Percentiles rank a stretch among this genome's conserved stretches.
Conservation (phyloP, 2,797 vertebrate genomes). For the Cetoscarus ocellatus region DNA sequence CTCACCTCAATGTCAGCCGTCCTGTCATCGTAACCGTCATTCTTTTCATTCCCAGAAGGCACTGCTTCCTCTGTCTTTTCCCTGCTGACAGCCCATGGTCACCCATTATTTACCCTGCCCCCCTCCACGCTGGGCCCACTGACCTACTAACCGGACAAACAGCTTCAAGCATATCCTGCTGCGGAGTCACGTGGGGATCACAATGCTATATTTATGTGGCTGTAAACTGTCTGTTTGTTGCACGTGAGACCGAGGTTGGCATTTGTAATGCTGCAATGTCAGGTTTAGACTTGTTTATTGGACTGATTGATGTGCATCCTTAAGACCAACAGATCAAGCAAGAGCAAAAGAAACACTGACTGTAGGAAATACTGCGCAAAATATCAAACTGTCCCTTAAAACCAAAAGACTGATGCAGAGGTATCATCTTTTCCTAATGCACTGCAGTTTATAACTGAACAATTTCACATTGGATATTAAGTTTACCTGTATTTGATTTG, state of each 20-base stretch:
- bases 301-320: neutral
- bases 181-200: conserved; percentile 12
- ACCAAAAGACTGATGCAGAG: no score
- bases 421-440: no score
- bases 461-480: no score
- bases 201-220: neutral
- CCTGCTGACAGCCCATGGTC: conserved; percentile 33
- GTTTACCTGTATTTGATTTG: no score
- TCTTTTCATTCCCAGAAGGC: conserved; percentile 35
- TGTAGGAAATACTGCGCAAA: no score
- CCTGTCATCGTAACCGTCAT: conserved; percentile 19
- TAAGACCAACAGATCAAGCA: neutral
- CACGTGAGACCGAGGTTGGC: neutral
- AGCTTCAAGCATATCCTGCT: conserved; percentile 15
- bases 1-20: conserved; percentile 26
- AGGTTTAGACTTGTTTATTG: neutral
- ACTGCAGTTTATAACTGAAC: no score
- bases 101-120: conserved; percentile 54
- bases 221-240: neutral
- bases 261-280: neutral
- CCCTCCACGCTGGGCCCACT: conserved; percentile 38
- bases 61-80: conserved; percentile 26
- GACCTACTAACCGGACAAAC: conserved; percentile 64
- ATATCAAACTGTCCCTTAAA: no score
- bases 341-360: neutral